Percentiles rank a stretch among this genome's conserved stretches.
phyloP scores from a whole-genome alignment of 2,797 vertebrate genomes.

The Cheracebus regulus region DNA sequence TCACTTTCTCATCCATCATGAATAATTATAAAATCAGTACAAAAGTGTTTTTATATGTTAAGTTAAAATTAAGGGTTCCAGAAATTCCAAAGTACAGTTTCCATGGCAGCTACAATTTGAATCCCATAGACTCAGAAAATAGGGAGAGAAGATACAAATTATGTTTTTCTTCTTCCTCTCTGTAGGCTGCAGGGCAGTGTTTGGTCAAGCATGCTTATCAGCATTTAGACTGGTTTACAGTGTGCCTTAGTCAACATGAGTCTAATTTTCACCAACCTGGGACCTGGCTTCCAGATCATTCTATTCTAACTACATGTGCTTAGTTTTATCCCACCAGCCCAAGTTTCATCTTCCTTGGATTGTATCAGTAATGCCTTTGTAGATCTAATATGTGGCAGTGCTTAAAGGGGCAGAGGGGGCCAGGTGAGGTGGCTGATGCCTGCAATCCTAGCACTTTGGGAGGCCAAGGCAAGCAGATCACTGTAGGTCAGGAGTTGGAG shows the following conservation, averaged over 20 bases:
- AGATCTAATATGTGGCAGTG: not conserved
- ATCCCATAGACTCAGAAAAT: conserved; percentile 73
- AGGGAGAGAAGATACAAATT: conserved; percentile 14
- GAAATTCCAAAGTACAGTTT: conserved; percentile 83
- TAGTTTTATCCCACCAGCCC: not conserved
- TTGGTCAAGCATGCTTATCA: not conserved
- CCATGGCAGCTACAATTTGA: conserved; percentile 83
- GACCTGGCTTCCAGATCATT: not conserved
- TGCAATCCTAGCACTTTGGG: not conserved
- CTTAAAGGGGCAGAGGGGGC: not conserved
- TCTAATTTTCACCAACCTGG: not conserved
- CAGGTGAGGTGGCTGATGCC: not conserved
- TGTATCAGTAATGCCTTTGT: not conserved
- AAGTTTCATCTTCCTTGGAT: not conserved
- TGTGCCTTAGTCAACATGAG: not conserved
- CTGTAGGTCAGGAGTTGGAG: not conserved
- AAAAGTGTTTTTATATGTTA: conserved; percentile 78
- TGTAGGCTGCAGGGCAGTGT: conserved; percentile 21
- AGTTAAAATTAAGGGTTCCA: conserved; percentile 80
- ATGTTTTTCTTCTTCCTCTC: conserved; percentile 9
- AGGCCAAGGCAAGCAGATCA: not conserved
- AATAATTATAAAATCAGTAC: conserved; percentile 81
- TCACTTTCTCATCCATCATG: conserved; percentile 74
- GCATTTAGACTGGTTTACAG: not conserved
- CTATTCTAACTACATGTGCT: not conserved